Conservation (phyloP, 1,140 invertebrate species). For the Muscidifurax raptorellus region DNA sequence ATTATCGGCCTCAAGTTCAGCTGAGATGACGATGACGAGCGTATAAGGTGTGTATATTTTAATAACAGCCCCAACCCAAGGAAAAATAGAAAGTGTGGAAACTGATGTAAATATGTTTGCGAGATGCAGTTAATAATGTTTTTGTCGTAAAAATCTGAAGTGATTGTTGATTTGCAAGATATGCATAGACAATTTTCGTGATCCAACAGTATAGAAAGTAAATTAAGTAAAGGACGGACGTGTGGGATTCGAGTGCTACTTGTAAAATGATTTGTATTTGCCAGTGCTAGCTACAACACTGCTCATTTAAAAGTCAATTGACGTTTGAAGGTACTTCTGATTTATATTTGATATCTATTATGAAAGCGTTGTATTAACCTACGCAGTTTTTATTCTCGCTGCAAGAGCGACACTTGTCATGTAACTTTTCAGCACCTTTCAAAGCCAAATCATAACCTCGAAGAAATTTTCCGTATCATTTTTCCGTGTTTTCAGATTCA, state of each 20-base stretch:
- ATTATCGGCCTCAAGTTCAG: conserved; percentile 1
- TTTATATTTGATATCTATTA: conserved; percentile 8
- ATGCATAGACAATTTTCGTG: background rate
- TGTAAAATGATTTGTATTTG: background rate
- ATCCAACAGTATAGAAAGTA: background rate
- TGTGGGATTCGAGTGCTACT: background rate
- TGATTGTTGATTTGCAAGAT: background rate
- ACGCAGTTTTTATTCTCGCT: background rate
- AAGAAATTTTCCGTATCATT: conserved; percentile 14
- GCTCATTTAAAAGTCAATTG: conserved; percentile 22
- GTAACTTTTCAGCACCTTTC: conserved; percentile 15
- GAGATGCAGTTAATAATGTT: background rate
- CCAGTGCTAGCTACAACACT: conserved; percentile 11
- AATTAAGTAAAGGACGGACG: background rate
- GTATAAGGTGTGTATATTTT: background rate
- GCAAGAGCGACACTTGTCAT: conserved; percentile 34
- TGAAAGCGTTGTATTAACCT: conserved; percentile 17
- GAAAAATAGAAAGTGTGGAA: background rate
- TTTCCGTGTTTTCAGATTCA: conserved; percentile 23
- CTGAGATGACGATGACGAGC: background rate
- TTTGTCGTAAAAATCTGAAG: background rate
- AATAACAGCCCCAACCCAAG: background rate
- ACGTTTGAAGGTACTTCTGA: conserved; percentile 25
- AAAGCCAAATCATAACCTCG: conserved; percentile 29
- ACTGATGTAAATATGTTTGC: background rate